These are phyloP conservation scores for Drosophila nr. fundita DNA, from an alignment of 2,888 invertebrate species.

Conservation along the genomic window DNA sequence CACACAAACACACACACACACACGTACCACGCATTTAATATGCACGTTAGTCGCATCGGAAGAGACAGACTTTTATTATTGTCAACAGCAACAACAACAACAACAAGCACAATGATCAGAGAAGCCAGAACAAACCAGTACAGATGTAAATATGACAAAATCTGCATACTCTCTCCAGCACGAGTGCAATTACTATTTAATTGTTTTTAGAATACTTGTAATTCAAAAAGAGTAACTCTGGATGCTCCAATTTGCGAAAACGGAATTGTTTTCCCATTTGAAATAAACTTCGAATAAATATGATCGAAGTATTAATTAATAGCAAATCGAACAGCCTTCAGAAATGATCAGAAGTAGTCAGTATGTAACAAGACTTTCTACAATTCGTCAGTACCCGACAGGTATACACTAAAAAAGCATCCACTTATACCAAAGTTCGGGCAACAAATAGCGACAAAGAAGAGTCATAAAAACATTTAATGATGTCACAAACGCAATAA, in stretches of 20 bases:
- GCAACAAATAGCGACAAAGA: conserved; percentile 75
- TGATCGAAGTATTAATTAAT: background rate
- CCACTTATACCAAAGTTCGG: conserved; percentile 60
- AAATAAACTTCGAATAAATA: background rate
- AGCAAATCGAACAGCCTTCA: background rate
- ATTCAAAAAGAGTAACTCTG: background rate
- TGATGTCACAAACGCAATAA: conserved; percentile 81
- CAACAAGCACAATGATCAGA: conserved; percentile 34
- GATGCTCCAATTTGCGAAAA: background rate
- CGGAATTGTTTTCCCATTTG: background rate
- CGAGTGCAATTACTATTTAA: background rate
- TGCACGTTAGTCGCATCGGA: conserved; percentile 53
- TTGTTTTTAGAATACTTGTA: background rate
- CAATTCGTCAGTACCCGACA: conserved; percentile 11
- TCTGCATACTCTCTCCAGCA: conserved; percentile 21
- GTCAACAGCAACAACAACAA: conserved; percentile 61
- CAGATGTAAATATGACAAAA: background rate
- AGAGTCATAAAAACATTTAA: conserved; percentile 78
- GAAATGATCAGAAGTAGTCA: background rate
- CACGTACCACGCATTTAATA: conserved; percentile 61
- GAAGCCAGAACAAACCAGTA: conserved; percentile 34
- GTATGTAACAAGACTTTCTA: background rate
- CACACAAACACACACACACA: conserved; percentile 21
- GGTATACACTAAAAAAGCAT: conserved; percentile 9
- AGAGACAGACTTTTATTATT: conserved; percentile 67